These are phyloP conservation scores for Hippocampus mohnikei DNA, from an alignment of 2,113 vertebrate genomes.

Conservation along the genomic window DNA sequence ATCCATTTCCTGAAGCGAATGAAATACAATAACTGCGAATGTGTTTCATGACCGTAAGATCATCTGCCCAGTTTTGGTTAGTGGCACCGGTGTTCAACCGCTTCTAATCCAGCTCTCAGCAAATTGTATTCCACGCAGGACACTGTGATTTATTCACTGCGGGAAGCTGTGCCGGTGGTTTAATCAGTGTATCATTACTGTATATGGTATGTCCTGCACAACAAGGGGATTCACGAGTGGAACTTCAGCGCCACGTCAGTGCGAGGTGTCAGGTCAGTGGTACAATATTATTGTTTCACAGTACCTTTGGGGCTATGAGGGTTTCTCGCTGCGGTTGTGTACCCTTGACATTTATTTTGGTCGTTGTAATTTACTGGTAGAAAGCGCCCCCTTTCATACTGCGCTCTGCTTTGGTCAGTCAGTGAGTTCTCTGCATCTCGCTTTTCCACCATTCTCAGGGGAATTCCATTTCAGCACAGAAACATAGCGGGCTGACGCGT, in stretches of 20 bases:
- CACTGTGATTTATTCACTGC: background rate
- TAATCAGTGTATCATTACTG: conserved; percentile 1
- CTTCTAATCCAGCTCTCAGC: background rate
- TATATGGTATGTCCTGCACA: conserved; percentile 39
- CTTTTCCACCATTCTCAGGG: conserved; percentile 43
- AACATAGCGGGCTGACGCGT: conserved; percentile 54
- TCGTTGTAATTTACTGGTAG: too few relatives aligned
- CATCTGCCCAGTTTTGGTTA: background rate
- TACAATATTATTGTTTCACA: background rate
- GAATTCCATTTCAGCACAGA: conserved; percentile 54
- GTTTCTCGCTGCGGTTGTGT: too few relatives aligned
- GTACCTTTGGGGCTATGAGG: too few relatives aligned
- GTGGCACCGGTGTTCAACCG: background rate
- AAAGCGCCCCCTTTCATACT: background rate
- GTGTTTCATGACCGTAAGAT: background rate
- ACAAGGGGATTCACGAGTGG: conserved; percentile 96
- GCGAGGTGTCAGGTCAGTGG: conserved; percentile 82
- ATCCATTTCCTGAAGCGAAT: background rate
- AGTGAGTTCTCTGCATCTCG: conserved; percentile 13
- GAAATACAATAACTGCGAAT: conserved; percentile 6
- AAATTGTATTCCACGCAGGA: background rate
- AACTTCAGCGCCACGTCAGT: conserved; percentile 88
- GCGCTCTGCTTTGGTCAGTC: conserved; percentile 5
- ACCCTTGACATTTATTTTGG: too few relatives aligned
- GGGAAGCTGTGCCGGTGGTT: conserved; percentile 14